Conservation (phyloP, 1,140 invertebrate species). For the Drosophila tani region DNA sequence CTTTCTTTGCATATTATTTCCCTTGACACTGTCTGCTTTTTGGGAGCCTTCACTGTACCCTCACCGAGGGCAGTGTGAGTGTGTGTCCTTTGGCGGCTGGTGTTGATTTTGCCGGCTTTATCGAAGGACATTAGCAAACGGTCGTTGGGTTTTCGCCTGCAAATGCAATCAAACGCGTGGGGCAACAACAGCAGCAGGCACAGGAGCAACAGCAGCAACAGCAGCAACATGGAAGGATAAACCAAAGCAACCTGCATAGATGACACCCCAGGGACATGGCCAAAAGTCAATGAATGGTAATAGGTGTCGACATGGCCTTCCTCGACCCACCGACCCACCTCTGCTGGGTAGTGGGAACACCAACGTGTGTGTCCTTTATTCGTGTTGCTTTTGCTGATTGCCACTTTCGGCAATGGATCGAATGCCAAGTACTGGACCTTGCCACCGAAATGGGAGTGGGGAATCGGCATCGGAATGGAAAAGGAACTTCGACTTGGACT, state of each 20-base stretch:
- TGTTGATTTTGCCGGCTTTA: conserved; percentile 82
- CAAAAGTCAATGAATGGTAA: conserved; percentile 83
- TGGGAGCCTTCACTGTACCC: not conserved
- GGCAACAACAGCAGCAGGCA: conserved; percentile 23
- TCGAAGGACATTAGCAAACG: conserved; percentile 83
- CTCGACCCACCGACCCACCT: not conserved
- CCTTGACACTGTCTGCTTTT: fast-evolving
- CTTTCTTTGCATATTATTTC: not conserved
- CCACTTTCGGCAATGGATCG: conserved; percentile 78
- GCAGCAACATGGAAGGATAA: conserved; percentile 43
- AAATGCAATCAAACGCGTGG: conserved; percentile 80
- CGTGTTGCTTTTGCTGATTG: conserved; percentile 81
- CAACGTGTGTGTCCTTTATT: conserved; percentile 52
- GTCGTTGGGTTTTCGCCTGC: conserved; percentile 71
- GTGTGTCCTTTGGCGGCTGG: conserved; percentile 52
- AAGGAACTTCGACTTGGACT: not conserved
- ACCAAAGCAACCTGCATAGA: conserved; percentile 81
- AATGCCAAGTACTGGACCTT: conserved; percentile 43
- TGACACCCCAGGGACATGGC: conserved; percentile 82
- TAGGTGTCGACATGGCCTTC: conserved; percentile 79
- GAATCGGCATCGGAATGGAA: not conserved
- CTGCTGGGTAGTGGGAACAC: conserved; percentile 42
- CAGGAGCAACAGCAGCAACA: conserved; percentile 22
- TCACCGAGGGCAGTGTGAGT: conserved; percentile 27
- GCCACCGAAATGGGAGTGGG: not conserved